Percentiles rank a stretch among this genome's conserved stretches.
Conservation (phyloP, 2,888 invertebrate genomes). For the Agonopterix arenella region DNA sequence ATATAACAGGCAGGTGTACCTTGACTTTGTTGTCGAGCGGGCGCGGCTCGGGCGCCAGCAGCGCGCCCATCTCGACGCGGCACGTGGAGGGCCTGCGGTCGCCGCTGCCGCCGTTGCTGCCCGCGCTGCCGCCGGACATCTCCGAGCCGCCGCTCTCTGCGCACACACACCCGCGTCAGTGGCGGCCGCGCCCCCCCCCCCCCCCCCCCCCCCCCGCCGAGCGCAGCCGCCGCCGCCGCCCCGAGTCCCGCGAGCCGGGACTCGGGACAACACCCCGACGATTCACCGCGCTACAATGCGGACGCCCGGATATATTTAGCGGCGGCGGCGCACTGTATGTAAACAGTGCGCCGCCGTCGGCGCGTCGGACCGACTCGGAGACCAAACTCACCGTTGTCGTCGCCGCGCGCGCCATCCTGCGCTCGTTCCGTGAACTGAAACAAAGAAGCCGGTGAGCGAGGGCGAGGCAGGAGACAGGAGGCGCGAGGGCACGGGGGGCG, state of each 20-base stretch:
- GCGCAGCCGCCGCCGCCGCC: constrained; percentile 16
- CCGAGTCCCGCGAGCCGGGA: constrained; percentile 23
- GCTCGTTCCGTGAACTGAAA: constrained; percentile 69
- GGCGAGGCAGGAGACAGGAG: constrained; percentile 6
- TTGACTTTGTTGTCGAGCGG: constrained; percentile 85
- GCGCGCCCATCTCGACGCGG: constrained; percentile 79
- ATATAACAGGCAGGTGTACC: constrained; percentile 58
- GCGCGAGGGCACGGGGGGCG: not conserved
- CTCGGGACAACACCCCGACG: constrained; percentile 34
- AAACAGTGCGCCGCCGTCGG: constrained; percentile 10
- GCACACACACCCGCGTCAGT: constrained; percentile 29
- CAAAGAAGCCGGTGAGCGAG: constrained; percentile 17
- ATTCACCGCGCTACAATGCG: constrained; percentile 37
- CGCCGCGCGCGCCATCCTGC: constrained; percentile 61
- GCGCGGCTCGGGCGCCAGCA: constrained; percentile 81
- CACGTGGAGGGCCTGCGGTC: constrained; percentile 63
- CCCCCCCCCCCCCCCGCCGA: constrained; percentile 8
- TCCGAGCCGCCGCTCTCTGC: constrained; percentile 52
- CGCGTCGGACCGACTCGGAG: constrained; percentile 11
- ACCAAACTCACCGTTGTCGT: constrained; percentile 51
- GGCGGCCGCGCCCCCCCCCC: constrained; percentile 29
- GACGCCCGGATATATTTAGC: constrained; percentile 42
- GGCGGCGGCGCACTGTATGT: constrained; percentile 20
- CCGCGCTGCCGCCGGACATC: constrained; percentile 30
- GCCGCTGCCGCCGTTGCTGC: constrained; percentile 23